Conservation (phyloP, 2,113 vertebrate species). For the Rhegmatorhina hoffmannsi region DNA sequence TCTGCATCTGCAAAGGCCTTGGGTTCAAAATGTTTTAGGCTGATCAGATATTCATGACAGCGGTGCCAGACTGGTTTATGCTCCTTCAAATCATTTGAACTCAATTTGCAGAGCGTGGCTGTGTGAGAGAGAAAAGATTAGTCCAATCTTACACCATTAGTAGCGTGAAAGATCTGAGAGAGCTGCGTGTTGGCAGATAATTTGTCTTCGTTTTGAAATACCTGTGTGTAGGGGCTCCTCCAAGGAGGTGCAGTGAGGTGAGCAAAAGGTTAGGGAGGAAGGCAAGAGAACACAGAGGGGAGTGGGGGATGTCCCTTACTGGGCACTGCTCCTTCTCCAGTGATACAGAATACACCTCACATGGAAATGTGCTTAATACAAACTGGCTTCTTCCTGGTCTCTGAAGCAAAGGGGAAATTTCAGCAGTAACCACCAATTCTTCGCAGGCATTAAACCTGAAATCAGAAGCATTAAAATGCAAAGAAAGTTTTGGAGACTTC, state of each 20-base stretch:
- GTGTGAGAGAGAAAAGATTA: slow-evolving; percentile 34
- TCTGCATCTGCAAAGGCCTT: neutral
- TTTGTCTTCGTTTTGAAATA: neutral
- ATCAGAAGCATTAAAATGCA: neutral
- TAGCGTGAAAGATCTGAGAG: neutral
- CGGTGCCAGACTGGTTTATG: neutral
- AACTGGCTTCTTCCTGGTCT: neutral
- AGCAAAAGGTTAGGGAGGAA: neutral
- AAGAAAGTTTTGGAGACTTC: neutral
- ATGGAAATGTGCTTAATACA: neutral
- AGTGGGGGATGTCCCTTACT: neutral
- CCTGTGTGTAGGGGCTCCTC: neutral
- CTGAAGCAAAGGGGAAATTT: neutral
- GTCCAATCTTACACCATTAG: slow-evolving; percentile 23
- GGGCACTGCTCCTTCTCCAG: neutral
- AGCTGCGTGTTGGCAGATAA: neutral
- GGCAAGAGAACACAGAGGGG: neutral
- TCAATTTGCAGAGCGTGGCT: slow-evolving; percentile 3
- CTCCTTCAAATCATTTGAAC: slow-evolving; percentile 30
- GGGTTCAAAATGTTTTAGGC: neutral
- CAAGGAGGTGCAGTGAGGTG: neutral
- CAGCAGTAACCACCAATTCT: neutral
- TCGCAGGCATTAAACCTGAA: neutral
- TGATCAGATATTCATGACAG: slow-evolving; percentile 32
- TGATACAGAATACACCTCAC: neutral